Percentiles rank a stretch among this genome's conserved stretches.
Conservation (phyloP, 1,140 invertebrate genomes). For the Drosophila arawakana region DNA sequence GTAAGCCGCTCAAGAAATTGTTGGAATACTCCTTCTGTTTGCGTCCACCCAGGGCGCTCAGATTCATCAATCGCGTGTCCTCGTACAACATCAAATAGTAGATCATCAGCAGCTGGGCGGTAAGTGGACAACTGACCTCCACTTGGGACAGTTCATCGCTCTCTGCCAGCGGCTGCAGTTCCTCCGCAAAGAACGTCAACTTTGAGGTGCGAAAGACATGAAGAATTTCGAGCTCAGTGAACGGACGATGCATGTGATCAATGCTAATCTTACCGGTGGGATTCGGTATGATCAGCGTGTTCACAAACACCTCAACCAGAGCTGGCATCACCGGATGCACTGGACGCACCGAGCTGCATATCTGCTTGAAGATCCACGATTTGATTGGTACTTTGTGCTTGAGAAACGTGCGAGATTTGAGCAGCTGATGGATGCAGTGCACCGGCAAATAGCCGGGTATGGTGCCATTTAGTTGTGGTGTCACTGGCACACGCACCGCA, state of each 20-base stretch:
- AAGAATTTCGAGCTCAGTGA: conserved; percentile 95
- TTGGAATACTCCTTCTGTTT: conserved; percentile 95
- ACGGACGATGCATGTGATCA: conserved; percentile 94
- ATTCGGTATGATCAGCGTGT: conserved; percentile 94
- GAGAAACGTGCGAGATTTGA: conserved; percentile 97
- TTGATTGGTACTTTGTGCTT: conserved; percentile 98
- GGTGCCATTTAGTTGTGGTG: conserved; percentile 93
- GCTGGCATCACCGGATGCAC: conserved; percentile 96
- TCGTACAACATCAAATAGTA: conserved; percentile 98
- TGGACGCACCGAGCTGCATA: conserved; percentile 93
- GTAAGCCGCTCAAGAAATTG: conserved; percentile 95
- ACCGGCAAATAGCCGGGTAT: conserved; percentile 97
- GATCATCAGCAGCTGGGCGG: conserved; percentile 94
- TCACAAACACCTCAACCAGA: conserved; percentile 98
- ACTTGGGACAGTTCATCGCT: conserved; percentile 61
- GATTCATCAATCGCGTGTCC: conserved; percentile 93
- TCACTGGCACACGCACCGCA: conserved; percentile 98
- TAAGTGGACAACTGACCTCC: conserved; percentile 88
- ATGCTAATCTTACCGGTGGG: conserved; percentile 84
- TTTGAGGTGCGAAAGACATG: conserved; percentile 92
- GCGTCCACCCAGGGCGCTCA: conserved; percentile 89
- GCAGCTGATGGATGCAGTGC: conserved; percentile 98
- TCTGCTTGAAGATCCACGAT: conserved; percentile 97
- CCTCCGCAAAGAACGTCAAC: conserved; percentile 85
- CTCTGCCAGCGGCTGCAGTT: conserved; percentile 84